Percentiles rank a stretch among this genome's conserved stretches.
Conservation (phyloP, 2,113 vertebrate species). For the Antechinus stuartii region DNA sequence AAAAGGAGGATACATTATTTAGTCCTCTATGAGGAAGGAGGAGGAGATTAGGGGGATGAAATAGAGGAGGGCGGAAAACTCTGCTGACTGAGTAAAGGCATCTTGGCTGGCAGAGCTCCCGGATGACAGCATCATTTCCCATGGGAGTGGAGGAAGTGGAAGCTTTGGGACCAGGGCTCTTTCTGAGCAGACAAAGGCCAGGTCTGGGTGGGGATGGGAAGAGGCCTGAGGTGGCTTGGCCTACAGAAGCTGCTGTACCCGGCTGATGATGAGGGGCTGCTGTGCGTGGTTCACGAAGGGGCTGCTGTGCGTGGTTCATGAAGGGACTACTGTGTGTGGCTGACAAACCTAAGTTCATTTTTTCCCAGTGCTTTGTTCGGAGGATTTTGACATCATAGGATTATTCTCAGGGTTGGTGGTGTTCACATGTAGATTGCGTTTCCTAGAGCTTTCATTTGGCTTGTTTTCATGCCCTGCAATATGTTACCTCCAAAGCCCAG, state of each 20-base stretch:
- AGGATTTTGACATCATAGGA: not conserved
- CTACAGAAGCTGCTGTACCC: not conserved
- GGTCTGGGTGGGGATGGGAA: not conserved
- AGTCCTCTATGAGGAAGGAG: not conserved
- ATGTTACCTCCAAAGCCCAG: not conserved
- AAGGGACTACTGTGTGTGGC: no score
- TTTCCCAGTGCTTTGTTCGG: not conserved
- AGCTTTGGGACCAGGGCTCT: conserved; percentile 24
- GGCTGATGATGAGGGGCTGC: not conserved
- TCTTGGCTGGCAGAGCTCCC: conserved; percentile 35
- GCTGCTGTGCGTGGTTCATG: not conserved
- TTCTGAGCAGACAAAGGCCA: not conserved
- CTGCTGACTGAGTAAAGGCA: conserved; percentile 17
- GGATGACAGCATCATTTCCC: not conserved
- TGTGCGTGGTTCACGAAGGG: not conserved
- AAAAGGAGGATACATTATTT: conserved; percentile 36
- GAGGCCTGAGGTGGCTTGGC: not conserved
- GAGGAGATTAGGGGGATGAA: conserved; percentile 8
- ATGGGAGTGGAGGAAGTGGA: not conserved
- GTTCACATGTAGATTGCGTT: not conserved
- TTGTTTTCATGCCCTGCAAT: not conserved
- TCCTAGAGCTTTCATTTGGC: not conserved
- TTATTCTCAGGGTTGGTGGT: not conserved
- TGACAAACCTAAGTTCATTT: conserved; percentile 7
- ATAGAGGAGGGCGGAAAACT: conserved; percentile 8